A percentile compares a stretch with the other conserved stretches of the same genome.
Evolutionary conservation across 2,888 invertebrate genomes (phyloP).

Genomic region (Parnassius mnemosyne): DNA sequence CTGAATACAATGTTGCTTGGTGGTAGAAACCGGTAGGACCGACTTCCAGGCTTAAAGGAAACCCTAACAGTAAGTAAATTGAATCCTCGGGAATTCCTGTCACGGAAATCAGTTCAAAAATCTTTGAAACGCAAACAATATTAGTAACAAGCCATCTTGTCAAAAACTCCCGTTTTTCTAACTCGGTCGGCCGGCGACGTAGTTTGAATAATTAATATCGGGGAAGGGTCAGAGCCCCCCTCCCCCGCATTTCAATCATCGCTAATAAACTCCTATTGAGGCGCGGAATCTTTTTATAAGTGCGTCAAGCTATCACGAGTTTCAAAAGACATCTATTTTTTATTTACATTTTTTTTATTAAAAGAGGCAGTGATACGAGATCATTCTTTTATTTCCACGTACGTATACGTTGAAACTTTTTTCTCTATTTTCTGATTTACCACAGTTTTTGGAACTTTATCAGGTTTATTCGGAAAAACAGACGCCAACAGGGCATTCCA

Average conservation of each 20-base stretch:
- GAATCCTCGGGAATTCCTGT: slow-evolving; percentile 27
- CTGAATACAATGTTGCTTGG: too few relatives aligned
- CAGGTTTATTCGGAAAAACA: too few relatives aligned
- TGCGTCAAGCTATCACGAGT: slow-evolving; percentile 17
- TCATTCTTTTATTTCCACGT: too few relatives aligned
- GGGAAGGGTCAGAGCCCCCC: slow-evolving; percentile 61
- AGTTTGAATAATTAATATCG: slow-evolving; percentile 74
- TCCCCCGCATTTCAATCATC: slow-evolving; percentile 49
- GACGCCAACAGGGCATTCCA: too few relatives aligned
- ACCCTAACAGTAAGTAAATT: too few relatives aligned
- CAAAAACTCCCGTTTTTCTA: slow-evolving; percentile 43
- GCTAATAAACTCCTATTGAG: slow-evolving; percentile 73
- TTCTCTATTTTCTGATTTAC: background rate
- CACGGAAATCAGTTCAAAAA: slow-evolving; percentile 31
- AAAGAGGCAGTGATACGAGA: too few relatives aligned
- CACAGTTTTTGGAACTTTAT: background rate
- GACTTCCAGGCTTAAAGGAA: too few relatives aligned
- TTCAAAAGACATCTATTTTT: background rate
- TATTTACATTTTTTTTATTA: background rate
- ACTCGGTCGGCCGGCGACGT: slow-evolving; percentile 41
- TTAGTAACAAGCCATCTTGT: slow-evolving; percentile 48
- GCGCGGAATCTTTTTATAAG: slow-evolving; percentile 16
- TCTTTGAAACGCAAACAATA: slow-evolving; percentile 47
- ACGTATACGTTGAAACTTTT: background rate
- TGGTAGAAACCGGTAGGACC: too few relatives aligned